Evolutionary conservation across 2,888 invertebrate genomes (phyloP).

Genomic region (Apamea anceps): DNA sequence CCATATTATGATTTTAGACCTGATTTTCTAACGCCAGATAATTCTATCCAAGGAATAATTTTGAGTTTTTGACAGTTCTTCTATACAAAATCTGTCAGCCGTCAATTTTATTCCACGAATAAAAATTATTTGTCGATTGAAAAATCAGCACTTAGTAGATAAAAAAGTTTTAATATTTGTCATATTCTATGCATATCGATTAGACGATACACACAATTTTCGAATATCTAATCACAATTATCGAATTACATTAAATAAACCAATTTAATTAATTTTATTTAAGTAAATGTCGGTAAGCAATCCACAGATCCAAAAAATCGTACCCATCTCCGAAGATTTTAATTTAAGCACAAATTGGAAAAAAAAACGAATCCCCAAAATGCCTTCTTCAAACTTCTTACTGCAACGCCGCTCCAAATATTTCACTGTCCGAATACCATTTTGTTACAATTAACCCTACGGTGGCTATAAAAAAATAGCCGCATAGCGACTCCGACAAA

Average conservation of each 20-base stretch:
- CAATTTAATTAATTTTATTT: too few species aligned
- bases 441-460: conserved; percentile 84
- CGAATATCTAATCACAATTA: background rate
- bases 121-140: too few species aligned
- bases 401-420: conserved; percentile 66
- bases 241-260: background rate
- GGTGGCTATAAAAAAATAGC: conserved; percentile 80
- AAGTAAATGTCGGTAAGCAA: background rate
- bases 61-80: too few species aligned
- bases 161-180: background rate
- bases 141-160: background rate
- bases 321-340: conserved; percentile 19
- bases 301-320: conserved; percentile 15
- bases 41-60: too few species aligned
- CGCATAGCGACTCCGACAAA: conserved; percentile 81
- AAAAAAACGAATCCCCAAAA: conserved; percentile 38
- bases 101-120: too few species aligned
- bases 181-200: background rate
- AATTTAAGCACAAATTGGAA: conserved; percentile 23
- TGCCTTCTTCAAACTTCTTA: conserved; percentile 60
- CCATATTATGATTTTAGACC: too few species aligned
- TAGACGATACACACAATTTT: background rate
- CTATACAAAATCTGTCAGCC: too few species aligned
- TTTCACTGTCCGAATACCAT: conserved; percentile 74
- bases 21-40: too few species aligned